Base-by-base conservation (phyloP, 2,888 invertebrate species). In the Invenusta paracnida region DNA sequence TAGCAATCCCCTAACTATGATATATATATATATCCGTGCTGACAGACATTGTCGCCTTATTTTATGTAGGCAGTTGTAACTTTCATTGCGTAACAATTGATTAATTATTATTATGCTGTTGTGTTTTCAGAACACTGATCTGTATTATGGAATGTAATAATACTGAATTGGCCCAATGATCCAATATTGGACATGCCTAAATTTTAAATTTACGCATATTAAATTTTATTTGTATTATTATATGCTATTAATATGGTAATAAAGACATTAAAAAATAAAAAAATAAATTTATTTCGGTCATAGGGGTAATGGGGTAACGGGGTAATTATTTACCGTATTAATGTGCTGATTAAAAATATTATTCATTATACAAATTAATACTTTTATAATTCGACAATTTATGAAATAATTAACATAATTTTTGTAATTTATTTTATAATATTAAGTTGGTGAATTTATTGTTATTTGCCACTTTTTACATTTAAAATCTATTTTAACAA, bases 131-230 rank as follows among this genome's bases (percentile, higher is more conserved):
- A 17, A 11, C 5, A 11, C 5, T 48, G 48, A 11, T 48, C 48
- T 48, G 48, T 48, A 48, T 48, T 48, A 48, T 48, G 48, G 48
- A 48, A 48, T 48, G 5, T 48, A 48, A 48, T 48, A 48, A 11
- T 11, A 5, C 17, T 48, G 48, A 17, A 48, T 11, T 79, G 79
- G n/a, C 79, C 79, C 79, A 79, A 79, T 79, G 79, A 25, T 79
- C 79, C 79, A 27, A 79, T 79, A 79, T 79, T 79, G 79, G 79
- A 79, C 79, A 79, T 79, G 17, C 48, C 17, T 48, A 11, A 48
- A 48, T 11, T 48, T 48, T 48, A 48, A 11, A 17, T 48, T 5
- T 17, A 48, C 48, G 48, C 48, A 48, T 48, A 11, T 48, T 48
- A 11, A 17, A 11, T 11, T 48, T 48, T 11, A 48, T 48, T 48